Conservation (phyloP, 2,797 vertebrate genomes). For the Pseudochirops corinnae region DNA sequence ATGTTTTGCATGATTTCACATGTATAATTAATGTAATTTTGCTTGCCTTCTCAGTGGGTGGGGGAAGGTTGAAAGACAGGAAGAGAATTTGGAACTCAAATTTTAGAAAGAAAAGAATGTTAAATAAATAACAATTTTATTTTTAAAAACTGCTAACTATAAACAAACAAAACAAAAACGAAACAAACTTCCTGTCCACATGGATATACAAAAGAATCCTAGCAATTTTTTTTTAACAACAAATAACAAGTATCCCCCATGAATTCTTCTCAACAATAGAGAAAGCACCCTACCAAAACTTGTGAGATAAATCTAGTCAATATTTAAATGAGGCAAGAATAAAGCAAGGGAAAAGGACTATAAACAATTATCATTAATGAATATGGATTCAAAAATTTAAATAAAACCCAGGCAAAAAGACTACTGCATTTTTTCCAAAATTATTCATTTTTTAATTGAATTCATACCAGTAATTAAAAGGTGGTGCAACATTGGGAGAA, state of each 20-base stretch:
- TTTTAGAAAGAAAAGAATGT: too few species aligned
- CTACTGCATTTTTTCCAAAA: neutral
- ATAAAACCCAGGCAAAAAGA: neutral
- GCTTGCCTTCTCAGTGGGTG: too few species aligned
- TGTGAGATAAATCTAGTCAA: neutral
- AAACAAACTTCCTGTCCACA: neutral
- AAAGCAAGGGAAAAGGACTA: neutral
- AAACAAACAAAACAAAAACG: too few species aligned
- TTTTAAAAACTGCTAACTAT: too few species aligned
- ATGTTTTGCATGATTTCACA: too few species aligned
- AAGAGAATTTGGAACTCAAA: too few species aligned
- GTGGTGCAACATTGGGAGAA: neutral
- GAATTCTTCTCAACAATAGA: neutral
- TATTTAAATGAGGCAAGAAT: neutral
- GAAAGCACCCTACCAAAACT: neutral
- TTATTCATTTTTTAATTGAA: neutral
- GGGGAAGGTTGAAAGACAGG: too few species aligned
- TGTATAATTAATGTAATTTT: too few species aligned
- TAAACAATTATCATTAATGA: neutral
- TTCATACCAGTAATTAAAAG: neutral
- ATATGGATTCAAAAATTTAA: neutral
- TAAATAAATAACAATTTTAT: too few species aligned
- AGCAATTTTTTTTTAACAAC: neutral
- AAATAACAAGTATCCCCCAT: neutral
- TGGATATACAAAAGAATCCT: neutral